Evolutionary conservation across 2,888 invertebrate genomes (phyloP).

Genomic region (Serripes groenlandicus): DNA sequence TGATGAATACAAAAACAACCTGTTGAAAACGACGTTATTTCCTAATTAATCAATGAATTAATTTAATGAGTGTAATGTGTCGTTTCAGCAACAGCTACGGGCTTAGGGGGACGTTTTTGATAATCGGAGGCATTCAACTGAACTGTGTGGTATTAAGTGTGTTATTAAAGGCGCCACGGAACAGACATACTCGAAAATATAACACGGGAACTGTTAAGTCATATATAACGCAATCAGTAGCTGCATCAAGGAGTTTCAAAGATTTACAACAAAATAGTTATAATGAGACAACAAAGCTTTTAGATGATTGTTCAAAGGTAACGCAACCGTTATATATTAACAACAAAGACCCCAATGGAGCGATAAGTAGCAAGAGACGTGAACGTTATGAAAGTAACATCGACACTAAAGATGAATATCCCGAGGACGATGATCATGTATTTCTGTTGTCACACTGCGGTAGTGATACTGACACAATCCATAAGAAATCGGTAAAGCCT

Average conservation of each 20-base stretch:
- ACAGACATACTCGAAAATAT: too few relatives aligned
- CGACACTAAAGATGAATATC: too few relatives aligned
- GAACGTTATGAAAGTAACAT: background rate
- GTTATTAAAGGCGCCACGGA: background rate
- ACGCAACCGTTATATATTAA: background rate
- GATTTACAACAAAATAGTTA: background rate
- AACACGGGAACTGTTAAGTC: too few relatives aligned
- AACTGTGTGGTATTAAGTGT: background rate
- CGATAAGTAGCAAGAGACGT: background rate
- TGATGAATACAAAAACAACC: too few relatives aligned
- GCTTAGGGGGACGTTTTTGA: conserved; percentile 5
- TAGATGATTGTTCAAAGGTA: background rate
- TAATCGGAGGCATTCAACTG: background rate
- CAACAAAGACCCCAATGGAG: background rate
- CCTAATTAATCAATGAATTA: too few relatives aligned
- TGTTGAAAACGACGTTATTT: too few relatives aligned
- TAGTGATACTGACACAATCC: too few relatives aligned
- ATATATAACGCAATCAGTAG: background rate
- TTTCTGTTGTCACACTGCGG: too few relatives aligned
- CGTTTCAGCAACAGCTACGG: background rate
- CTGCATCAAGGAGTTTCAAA: background rate
- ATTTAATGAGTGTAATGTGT: too few relatives aligned
- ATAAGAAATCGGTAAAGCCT: background rate
- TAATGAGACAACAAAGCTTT: too few relatives aligned
- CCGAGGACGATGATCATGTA: too few relatives aligned